These are phyloP conservation scores for Caenorhabditis becei DNA, from an alignment of 2,888 invertebrate genomes.

Conservation along the genomic window DNA sequence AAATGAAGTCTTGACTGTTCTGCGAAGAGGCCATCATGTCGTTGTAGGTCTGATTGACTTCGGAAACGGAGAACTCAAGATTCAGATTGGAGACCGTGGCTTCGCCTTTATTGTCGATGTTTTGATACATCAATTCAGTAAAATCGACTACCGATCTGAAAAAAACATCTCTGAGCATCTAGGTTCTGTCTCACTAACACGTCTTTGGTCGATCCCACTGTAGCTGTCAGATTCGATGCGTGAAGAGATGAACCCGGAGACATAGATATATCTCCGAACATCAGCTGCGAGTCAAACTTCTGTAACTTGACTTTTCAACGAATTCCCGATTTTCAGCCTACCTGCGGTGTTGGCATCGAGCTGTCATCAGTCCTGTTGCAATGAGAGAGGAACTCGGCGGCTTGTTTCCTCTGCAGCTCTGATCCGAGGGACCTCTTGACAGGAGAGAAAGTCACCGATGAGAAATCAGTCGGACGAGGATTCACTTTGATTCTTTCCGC, in stretches of 20 bases:
- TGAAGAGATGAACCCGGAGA: constrained; percentile 43
- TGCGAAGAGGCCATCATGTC: constrained; percentile 48
- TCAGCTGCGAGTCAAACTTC: constrained; percentile 9
- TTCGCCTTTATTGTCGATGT: constrained; percentile 9
- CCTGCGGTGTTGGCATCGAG: constrained; percentile 46
- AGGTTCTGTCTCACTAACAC: background rate
- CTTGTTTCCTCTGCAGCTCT: constrained; percentile 14
- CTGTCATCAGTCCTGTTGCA: constrained; percentile 26
- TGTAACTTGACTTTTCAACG: constrained; percentile 8
- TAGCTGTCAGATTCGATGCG: constrained; percentile 12
- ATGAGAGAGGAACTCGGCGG: constrained; percentile 38
- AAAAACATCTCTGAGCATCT: background rate
- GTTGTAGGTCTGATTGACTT: constrained; percentile 41
- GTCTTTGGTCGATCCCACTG: constrained; percentile 6
- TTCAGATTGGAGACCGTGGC: constrained; percentile 1
- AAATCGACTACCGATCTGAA: constrained; percentile 37
- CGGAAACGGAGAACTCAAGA: constrained; percentile 29
- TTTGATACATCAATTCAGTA: constrained; percentile 45
- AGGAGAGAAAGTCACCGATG: constrained; percentile 17
- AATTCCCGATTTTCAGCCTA: background rate
- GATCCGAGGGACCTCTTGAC: background rate
- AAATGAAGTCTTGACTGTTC: constrained; percentile 53
- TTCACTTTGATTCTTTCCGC: background rate
- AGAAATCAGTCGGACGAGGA: constrained; percentile 32
- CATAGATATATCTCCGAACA: constrained; percentile 50